Base-by-base conservation (phyloP, 1,140 invertebrate genomes). In the Bradysia coprophila region DNA sequence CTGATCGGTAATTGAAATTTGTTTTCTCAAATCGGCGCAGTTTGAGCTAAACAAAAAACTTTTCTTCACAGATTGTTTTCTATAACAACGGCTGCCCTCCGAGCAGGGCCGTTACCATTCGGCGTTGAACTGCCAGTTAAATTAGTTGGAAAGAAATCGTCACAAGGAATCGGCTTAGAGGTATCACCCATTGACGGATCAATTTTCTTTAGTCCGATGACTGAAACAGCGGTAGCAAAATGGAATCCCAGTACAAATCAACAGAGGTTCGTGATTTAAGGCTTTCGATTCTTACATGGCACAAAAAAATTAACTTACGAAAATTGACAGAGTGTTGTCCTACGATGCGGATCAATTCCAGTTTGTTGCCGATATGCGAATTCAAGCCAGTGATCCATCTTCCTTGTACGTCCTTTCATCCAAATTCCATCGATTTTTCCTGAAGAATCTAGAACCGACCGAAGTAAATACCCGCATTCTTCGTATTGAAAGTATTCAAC, bases 341-440 rank as follows among this genome's bases (percentile, higher is more conserved):
- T 75, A 74, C 46, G 77, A 76, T 53, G 65, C 71, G 0, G 72
- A 78, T 46, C 61, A 68, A 38, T 57, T 85, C 6, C 82, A 87
- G 60, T 84, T 85, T 53, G 66, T 72, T 6, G 74, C 81, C 0
- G 81, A 85, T 45, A 66, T 85, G 20, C 57, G 72, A 43, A 76
- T 72, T 59, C 67, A 67, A 0, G 66, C 68, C 28, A 63, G 68
- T 1, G 80, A 83, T 53, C 67, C 68, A 8, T 72, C 73, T 3
- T 68, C 68, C 15, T 54, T 85, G 4, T 87, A 81, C 76, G 56
- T 70, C 0, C 55, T 85, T 2, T 70, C 75, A 1, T 73, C 77
- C 0, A 69, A 77, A 41, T 82, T 85, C 60, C 81, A 87, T 47
- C 81, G 79, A 43, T 84, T 75, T 62, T 84, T 83, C 63, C 57